Evolutionary conservation across 2,888 invertebrate genomes (phyloP).

Genomic region (Pristionchus exspectatus): DNA sequence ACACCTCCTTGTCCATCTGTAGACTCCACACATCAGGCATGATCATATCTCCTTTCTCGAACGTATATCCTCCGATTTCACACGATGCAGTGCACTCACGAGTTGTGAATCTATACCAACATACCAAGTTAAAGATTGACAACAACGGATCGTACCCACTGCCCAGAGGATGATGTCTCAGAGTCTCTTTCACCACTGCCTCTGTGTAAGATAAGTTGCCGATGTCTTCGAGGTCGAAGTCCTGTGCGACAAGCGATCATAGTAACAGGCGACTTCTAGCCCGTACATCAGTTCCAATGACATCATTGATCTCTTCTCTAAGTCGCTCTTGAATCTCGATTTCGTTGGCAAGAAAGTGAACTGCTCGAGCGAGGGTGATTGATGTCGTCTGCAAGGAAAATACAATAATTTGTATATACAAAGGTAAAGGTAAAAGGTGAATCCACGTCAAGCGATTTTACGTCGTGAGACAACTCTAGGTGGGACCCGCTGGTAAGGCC

Average conservation of each 20-base stretch:
- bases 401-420: constrained; percentile 63
- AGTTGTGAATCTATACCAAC: background rate
- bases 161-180: constrained; percentile 72
- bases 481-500: no score
- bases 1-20: constrained; percentile 41
- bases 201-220: constrained; percentile 70
- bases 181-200: constrained; percentile 71
- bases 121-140: background rate
- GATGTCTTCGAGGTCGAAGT: constrained; percentile 68
- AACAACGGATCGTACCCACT: constrained; percentile 60
- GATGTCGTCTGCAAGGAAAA: constrained; percentile 80
- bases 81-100: background rate
- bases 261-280: background rate
- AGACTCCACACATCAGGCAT: constrained; percentile 44
- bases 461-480: no score
- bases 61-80: background rate
- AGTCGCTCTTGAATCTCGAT: constrained; percentile 63
- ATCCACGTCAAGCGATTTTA: no score
- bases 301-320: constrained; percentile 57
- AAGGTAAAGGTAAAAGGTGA: no score
- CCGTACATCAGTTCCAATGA: constrained; percentile 60
- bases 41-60: constrained; percentile 40
- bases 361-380: constrained; percentile 44
- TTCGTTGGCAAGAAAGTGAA: constrained; percentile 61
- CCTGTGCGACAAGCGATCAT: constrained; percentile 44